Conservation (phyloP, 2,113 vertebrate species). For the Pterocles orientalis region DNA sequence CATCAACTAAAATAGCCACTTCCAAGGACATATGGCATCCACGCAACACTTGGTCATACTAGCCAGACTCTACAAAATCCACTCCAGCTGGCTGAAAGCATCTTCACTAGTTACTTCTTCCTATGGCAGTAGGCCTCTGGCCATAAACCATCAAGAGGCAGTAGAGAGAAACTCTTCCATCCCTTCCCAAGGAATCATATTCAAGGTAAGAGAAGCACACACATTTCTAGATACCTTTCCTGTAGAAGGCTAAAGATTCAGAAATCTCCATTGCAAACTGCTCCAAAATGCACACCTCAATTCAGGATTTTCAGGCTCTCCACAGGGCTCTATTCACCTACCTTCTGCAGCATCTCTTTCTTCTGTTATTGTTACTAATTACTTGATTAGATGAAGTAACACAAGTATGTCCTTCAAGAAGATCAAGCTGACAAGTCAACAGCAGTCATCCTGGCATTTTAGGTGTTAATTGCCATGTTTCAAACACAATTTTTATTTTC, state of each 20-base stretch:
- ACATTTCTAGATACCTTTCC: not conserved
- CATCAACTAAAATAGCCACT: not conserved
- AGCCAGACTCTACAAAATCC: not conserved
- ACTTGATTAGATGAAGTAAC: not conserved
- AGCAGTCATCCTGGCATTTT: not conserved
- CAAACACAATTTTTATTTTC: not conserved
- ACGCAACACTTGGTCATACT: not conserved
- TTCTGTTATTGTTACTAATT: not conserved
- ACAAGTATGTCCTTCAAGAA: not conserved
- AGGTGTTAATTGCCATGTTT: not conserved
- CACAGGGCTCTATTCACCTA: not conserved
- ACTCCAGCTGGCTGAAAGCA: not conserved
- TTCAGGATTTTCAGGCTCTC: not conserved
- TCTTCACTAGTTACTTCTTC: not conserved
- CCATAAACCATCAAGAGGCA: not conserved
- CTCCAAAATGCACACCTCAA: not conserved
- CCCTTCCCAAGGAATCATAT: not conserved
- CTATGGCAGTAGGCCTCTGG: not conserved
- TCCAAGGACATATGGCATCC: not conserved
- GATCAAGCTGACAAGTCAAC: not conserved
- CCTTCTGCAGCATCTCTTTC: not conserved
- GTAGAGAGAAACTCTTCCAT: not conserved
- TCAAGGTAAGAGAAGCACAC: not conserved
- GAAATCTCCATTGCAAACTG: not conserved
- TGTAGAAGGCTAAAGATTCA: not conserved